Base-by-base conservation (phyloP, 2,797 vertebrate genomes). In the Labeo calbasu region DNA sequence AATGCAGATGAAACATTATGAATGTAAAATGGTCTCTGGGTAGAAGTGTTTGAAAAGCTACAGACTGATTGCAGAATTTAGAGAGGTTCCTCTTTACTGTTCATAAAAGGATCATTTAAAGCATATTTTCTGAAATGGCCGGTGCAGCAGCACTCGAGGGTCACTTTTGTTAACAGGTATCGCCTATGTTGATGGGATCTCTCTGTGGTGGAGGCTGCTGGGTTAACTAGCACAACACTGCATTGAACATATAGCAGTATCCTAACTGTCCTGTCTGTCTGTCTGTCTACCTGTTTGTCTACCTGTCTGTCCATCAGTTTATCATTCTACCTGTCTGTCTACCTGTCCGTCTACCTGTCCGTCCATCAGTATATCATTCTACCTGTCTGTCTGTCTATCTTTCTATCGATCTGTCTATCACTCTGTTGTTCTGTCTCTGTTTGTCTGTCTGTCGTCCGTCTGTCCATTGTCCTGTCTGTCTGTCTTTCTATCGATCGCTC, bases 21-120 rank as follows among this genome's bases (percentile, higher is more conserved):
- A 63, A 70, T 84, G 8, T 28, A 51, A 84, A 84, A 72, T 50
- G 72, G 50, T 77, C 82, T 83, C 82, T 57, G 17, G 73, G 50
- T 57, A 75, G 43, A 77, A 63, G 66, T 79, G 66, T 79, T 79
- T 65, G 40, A 84, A 79, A 79, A 72, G 32, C 76, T 71, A 23
- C 66, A 10, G 23, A 70, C 53, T 70, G 51, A 78, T 61, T 40
- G 10, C 76, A 21, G 83, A 63, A 79, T 72, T 72, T 72, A 36
- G 28, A 79, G 83, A 51, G 76, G 43, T 6, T 51, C n/a, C 75
- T 61, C 43, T 71, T 61, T 78, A 51, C 43, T 7, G 19, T 71
- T 84, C 75, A 63, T 77, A 83, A 83, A 69, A 48, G 12, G 25
- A 50, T 69, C 0, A 32, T 77, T 78, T 84, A 84, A 78, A 63